phyloP scores from a whole-genome alignment of 2,888 invertebrate genomes.

The Leptogaster cylindrica region DNA sequence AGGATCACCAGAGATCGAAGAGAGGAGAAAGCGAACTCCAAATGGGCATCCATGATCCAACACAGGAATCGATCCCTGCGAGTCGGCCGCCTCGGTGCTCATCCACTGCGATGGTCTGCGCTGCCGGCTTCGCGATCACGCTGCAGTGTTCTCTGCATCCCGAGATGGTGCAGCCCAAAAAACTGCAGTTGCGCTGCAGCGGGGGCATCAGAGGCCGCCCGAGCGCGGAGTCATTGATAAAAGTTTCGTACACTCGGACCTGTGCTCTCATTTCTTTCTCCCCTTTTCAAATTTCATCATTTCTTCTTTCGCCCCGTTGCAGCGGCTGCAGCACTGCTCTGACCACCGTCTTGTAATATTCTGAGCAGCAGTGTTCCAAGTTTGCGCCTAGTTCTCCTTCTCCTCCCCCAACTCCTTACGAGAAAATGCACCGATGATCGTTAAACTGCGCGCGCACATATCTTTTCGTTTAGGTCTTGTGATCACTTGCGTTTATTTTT shows the following conservation, averaged over 20 bases:
- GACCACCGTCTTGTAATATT: neutral
- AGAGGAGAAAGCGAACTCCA: no score
- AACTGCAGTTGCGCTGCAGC: no score
- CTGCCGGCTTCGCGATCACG: no score
- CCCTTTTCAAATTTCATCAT: conserved; percentile 6
- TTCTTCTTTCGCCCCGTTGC: conserved; percentile 6
- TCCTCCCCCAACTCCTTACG: conserved; percentile 14
- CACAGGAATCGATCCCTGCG: no score
- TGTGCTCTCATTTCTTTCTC: conserved; percentile 24
- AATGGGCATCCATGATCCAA: no score
- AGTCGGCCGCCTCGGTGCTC: no score
- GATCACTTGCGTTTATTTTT: neutral
- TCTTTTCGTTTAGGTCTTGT: conserved; percentile 3
- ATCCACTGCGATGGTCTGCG: no score
- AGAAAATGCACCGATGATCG: neutral
- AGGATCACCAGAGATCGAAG: no score
- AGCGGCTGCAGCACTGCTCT: neutral
- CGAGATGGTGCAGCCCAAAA: no score
- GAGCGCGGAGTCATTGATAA: conserved; percentile 23
- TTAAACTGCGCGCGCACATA: conserved; percentile 25
- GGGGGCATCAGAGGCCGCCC: no score
- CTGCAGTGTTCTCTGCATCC: no score
- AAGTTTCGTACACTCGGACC: no score
- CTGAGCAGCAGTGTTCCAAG: neutral
- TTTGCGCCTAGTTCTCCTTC: neutral